Base-by-base conservation (phyloP, 2,888 invertebrate species). In the Tetheella fluctuosa region DNA sequence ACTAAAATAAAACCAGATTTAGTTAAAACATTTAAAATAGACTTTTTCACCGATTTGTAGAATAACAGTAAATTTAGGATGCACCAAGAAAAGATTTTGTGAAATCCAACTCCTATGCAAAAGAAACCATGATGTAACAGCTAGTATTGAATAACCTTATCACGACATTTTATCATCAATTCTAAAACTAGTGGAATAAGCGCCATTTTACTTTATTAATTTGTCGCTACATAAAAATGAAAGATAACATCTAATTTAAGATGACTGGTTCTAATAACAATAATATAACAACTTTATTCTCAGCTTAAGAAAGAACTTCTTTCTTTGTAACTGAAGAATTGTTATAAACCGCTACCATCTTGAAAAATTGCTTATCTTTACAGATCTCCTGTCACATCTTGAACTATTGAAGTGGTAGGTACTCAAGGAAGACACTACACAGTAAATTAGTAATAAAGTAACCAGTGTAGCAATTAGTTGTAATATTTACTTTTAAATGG, bases 271-370 rank as follows among this genome's bases (percentile, higher is more conserved):
- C 48, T 48, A 48, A 48, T 48, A 48, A 48, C 48, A 48, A 48
- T 48, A 48, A 48, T 8, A 48, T 20, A 48, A 48, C 48, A 8
- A 20, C 48, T 48, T 48, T 20, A 48, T 48, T 48, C 48, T 20
- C 10, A 10, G 48, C 48, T 2, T 17, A 42, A 42, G 42, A 42
- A n/a, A 10, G 42, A 42, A 48, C 20, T 48, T 20, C 17, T 48
- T 48, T 48, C 48, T 48, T 48, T 48, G 48, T 48, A 48, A 48
- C 48, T 48, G 20, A 48, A 20, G 48, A 48, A 48, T 48, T 48
- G 48, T 48, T 48, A 48, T 48, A n/a, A 42, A 48, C 48, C 2
- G 48, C 48, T 20, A 48, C 48, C 8, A 48, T 17, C 17, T 48
- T 17, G 17, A 48, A 48, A 48, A 48, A 48, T 34, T 48, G 48